phyloP scores from a whole-genome alignment of 2,797 vertebrate species.

The Oreortyx pictus region DNA sequence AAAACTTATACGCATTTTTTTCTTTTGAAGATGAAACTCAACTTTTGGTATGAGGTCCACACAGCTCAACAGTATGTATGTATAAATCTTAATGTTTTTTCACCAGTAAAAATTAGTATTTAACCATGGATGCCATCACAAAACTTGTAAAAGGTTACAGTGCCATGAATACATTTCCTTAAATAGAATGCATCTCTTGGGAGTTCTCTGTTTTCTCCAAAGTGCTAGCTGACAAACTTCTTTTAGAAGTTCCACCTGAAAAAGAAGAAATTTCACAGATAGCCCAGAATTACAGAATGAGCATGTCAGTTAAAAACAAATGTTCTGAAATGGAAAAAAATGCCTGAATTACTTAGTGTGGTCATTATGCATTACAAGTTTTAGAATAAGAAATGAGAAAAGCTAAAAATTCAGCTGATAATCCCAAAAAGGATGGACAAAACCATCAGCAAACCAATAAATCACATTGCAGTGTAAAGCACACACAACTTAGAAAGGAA shows the following conservation, averaged over 20 bases:
- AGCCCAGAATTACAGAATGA: not conserved
- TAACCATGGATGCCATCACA: constrained; percentile 1
- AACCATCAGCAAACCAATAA: not conserved
- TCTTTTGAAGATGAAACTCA: not conserved
- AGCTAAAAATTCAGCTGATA: not conserved
- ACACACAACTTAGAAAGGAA: not conserved
- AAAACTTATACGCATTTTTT: not conserved
- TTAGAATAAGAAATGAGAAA: not conserved
- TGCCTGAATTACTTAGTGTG: not conserved
- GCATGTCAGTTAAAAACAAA: not conserved
- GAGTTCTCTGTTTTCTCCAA: constrained; percentile 56
- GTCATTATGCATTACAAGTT: not conserved
- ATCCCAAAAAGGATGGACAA: not conserved
- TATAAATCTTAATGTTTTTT: not conserved
- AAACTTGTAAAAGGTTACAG: constrained; percentile 24
- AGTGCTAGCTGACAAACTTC: constrained; percentile 37
- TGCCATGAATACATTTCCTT: constrained; percentile 48
- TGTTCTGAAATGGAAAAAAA: not conserved
- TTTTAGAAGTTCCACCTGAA: constrained; percentile 60
- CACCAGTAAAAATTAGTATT: not conserved
- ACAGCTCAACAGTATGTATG: not conserved
- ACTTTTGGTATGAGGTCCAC: not conserved
- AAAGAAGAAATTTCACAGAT: constrained; percentile 50
- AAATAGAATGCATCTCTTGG: constrained; percentile 28
- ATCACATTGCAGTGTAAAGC: not conserved